Percentiles rank a stretch among this genome's conserved stretches.
phyloP scores from a whole-genome alignment of 2,113 vertebrate genomes.

The Chroicocephalus ridibundus region DNA sequence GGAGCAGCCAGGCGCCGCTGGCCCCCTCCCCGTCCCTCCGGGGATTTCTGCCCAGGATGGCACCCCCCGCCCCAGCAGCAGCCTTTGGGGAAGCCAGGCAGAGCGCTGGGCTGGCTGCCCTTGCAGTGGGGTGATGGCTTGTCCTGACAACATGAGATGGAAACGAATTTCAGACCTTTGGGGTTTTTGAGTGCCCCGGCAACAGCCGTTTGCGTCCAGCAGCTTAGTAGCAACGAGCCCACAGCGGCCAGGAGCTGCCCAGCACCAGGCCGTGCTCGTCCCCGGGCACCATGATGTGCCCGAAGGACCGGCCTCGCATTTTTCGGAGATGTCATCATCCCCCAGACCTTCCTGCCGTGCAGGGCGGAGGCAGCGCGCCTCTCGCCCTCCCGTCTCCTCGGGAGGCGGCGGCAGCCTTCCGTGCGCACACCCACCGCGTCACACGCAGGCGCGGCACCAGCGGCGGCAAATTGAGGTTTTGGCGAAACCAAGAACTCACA shows the following conservation, averaged over 20 bases:
- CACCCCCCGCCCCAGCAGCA: neutral
- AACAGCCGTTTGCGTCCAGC: rapidly evolving
- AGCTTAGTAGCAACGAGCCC: neutral
- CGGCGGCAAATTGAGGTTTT: rapidly evolving
- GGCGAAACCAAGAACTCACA: neutral
- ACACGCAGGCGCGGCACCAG: neutral
- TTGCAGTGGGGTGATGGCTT: rapidly evolving
- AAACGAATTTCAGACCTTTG: neutral
- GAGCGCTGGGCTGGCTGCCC: neutral
- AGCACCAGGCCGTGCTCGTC: rapidly evolving
- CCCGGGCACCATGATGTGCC: neutral
- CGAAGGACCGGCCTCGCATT: rapidly evolving
- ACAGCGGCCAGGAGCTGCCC: neutral
- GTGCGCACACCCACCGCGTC: neutral
- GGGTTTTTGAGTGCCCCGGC: rapidly evolving
- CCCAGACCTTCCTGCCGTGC: neutral
- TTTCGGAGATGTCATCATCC: neutral
- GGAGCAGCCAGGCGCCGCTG: neutral
- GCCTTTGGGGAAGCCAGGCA: neutral
- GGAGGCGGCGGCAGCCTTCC: neutral
- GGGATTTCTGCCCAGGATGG: neutral
- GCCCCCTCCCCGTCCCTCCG: neutral
- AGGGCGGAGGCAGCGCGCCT: rapidly evolving
- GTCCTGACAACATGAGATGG: neutral
- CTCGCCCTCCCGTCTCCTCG: neutral